These are phyloP conservation scores for Odontesthes bonariensis DNA, from an alignment of 2,113 vertebrate species.

Conservation along the genomic window DNA sequence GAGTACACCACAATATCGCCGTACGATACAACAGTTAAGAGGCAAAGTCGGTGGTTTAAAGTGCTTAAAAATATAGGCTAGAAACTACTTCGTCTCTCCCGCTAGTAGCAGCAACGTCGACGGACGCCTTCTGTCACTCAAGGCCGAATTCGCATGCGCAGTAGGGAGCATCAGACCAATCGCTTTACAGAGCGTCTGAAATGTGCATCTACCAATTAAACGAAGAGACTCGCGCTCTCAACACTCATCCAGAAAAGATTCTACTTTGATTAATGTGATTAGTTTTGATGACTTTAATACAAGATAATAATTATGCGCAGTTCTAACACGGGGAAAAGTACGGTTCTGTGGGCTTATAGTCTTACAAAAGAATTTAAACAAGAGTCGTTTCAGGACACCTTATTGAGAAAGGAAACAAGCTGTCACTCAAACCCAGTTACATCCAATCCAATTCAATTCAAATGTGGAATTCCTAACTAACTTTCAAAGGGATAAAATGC, in stretches of 20 bases:
- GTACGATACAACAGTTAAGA: background rate
- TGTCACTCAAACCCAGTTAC: too few relatives aligned
- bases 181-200: background rate
- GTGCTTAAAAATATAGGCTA: conserved; percentile 25
- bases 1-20: background rate
- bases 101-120: conserved; percentile 26
- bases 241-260: background rate
- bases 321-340: background rate
- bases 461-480: background rate
- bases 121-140: conserved; percentile 40
- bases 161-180: conserved; percentile 30
- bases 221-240: background rate
- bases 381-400: too few relatives aligned
- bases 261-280: background rate
- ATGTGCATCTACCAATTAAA: conserved; percentile 19
- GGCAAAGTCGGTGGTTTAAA: conserved; percentile 15
- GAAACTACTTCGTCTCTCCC: conserved; percentile 55
- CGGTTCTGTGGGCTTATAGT: background rate
- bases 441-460: background rate
- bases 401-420: too few relatives aligned
- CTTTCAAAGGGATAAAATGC: too few relatives aligned
- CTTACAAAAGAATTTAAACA: too few relatives aligned
- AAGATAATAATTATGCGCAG: background rate
- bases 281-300: background rate
- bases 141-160: conserved; percentile 33